Evolutionary conservation across 2,113 vertebrate species (phyloP).

Genomic region (Zapornia atra): DNA sequence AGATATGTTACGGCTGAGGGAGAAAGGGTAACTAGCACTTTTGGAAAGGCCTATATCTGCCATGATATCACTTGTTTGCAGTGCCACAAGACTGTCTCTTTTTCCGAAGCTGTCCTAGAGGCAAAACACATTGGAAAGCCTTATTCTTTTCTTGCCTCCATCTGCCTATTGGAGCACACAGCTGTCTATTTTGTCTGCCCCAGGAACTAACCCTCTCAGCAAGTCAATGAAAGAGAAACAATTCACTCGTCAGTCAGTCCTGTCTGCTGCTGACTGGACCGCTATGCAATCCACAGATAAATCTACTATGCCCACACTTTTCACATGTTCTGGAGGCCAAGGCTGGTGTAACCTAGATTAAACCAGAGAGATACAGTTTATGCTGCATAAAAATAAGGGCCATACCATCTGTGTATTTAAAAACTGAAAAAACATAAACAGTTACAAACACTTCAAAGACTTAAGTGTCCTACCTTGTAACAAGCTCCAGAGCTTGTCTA

Average conservation of each 20-base stretch:
- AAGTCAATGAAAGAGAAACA: not conserved
- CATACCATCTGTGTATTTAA: not conserved
- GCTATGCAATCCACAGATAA: not conserved
- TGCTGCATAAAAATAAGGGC: not conserved
- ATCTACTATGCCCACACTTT: not conserved
- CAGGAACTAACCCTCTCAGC: not conserved
- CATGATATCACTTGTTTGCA: accelerated
- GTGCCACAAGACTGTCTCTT: not conserved
- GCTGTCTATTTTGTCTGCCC: not conserved
- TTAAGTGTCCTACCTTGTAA: not conserved
- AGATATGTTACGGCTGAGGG: not conserved
- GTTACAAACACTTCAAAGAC: constrained; percentile 7
- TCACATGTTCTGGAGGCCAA: not conserved
- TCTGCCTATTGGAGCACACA: not conserved
- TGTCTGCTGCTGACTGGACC: accelerated
- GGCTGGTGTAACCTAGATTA: not conserved
- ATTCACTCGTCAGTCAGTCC: not conserved
- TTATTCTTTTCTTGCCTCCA: not conserved
- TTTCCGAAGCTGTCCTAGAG: not conserved
- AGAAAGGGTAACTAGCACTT: not conserved
- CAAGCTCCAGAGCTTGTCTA: not conserved
- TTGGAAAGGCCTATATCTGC: not conserved
- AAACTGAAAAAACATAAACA: not conserved
- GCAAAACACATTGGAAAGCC: not conserved
- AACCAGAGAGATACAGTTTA: not conserved